These are phyloP conservation scores for Cantharis lateralis DNA, from an alignment of 2,888 invertebrate genomes.

Conservation along the genomic window DNA sequence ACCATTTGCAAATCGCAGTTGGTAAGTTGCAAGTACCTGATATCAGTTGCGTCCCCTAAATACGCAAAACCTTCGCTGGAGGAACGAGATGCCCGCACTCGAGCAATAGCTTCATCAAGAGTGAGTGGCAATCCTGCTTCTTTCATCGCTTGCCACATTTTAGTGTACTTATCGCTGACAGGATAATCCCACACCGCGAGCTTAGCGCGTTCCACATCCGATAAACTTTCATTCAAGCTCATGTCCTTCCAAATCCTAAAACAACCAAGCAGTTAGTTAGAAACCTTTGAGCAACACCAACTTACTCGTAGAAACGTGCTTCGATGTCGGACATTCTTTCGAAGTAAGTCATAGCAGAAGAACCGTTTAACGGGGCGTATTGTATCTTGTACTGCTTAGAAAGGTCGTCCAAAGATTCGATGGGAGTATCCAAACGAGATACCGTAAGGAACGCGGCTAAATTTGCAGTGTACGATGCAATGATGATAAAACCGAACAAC, in stretches of 20 bases:
- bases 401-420: slow-evolving; percentile 91
- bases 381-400: slow-evolving; percentile 91
- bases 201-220: slow-evolving; percentile 87
- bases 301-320: slow-evolving; percentile 90
- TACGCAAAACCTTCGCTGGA: slow-evolving; percentile 72
- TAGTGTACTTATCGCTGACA: slow-evolving; percentile 96
- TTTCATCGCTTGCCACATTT: slow-evolving; percentile 96
- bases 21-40: slow-evolving; percentile 73
- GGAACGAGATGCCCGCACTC: slow-evolving; percentile 69
- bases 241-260: slow-evolving; percentile 96
- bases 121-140: slow-evolving; percentile 80
- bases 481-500: slow-evolving; percentile 98
- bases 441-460: slow-evolving; percentile 96
- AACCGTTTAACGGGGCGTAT: slow-evolving; percentile 89
- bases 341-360: slow-evolving; percentile 92
- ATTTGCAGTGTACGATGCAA: slow-evolving; percentile 98
- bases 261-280: neutral
- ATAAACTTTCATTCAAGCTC: slow-evolving; percentile 91
- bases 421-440: slow-evolving; percentile 88
- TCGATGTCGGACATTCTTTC: slow-evolving; percentile 96
- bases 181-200: slow-evolving; percentile 99
- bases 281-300: slow-evolving; percentile 29
- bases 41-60: slow-evolving; percentile 92
- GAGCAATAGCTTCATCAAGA: slow-evolving; percentile 77
- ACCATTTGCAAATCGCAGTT: slow-evolving; percentile 90